Base-by-base conservation (phyloP, 2,113 vertebrate species). In the Rhea pennata region DNA sequence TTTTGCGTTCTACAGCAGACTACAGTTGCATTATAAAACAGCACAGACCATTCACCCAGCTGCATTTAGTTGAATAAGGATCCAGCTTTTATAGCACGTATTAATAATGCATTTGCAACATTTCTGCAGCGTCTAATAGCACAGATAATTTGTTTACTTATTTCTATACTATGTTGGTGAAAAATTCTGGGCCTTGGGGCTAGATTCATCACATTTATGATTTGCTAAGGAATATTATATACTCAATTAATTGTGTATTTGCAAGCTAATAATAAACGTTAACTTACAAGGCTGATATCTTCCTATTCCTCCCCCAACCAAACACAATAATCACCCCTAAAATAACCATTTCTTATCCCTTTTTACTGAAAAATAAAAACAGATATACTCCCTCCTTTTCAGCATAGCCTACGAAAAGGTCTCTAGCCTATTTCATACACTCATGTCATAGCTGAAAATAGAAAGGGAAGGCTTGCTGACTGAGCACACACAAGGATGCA, bases 51-150 rank as follows among this genome's bases (percentile, higher is more conserved):
- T 90, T 97, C 94, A 96, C 92, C 65, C 71, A 86, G 78, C 50
- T 78, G 64, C 87, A 96, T 92, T 96, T 95, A 96, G 48, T 3
- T 62, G 22, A 84, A 70, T 22, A 17, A 79, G 17, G 31, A 92
- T 46, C 5, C 53, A 85, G 88, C 61, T 97, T 96, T 95, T 95
- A 92, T 36, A 76, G 95, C 22, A 71, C 79, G 14, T 95, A 95
- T 97, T 97, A 98, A 96, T 97, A 98, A 97, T 67, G 67, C 69
- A 92, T 50, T 92, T 69, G 78, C 76, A 88, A 62, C 87, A 95
- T 86, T 95, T 92, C 78, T 80, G 66, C 70, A 79, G 36, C 84
- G 95, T 92, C 86, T 67, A 83, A 84, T 23, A 93, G 94, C 89
- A 87, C 31, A 75, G 53, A 90, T 92, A 89, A 94, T 93, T 96